phyloP scores from a whole-genome alignment of 2,113 vertebrate species.

The Crypturellus undulatus region DNA sequence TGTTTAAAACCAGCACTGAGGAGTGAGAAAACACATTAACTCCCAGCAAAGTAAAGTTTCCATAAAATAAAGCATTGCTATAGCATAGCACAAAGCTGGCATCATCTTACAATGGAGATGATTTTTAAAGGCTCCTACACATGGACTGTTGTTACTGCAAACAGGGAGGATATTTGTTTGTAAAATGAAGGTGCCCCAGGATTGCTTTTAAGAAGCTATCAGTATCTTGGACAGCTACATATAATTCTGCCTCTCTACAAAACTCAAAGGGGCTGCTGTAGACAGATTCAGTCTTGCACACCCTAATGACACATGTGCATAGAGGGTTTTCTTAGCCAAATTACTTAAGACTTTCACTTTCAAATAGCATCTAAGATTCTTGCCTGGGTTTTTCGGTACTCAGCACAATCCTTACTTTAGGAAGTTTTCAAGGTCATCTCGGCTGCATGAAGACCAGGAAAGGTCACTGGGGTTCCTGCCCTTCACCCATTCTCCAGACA shows the following conservation, averaged over 20 bases:
- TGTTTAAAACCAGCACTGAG: not conserved
- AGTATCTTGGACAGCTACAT: not conserved
- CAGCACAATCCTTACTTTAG: slow-evolving; percentile 85
- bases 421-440: slow-evolving; percentile 93
- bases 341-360: not conserved
- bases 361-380: not conserved
- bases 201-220: not conserved
- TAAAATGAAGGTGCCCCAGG: not conserved
- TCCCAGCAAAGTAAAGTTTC: not conserved
- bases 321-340: not conserved
- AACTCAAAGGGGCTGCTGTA: not conserved
- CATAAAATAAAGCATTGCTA: not conserved
- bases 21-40: not conserved
- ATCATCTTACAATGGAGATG: not conserved
- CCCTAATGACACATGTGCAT: not conserved
- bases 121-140: not conserved
- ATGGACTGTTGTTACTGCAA: not conserved
- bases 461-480: slow-evolving; percentile 96
- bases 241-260: not conserved
- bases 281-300: not conserved
- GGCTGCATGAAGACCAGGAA: slow-evolving; percentile 96
- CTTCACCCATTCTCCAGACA: slow-evolving; percentile 99
- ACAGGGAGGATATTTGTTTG: not conserved
- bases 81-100: not conserved
- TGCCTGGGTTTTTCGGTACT: not conserved